Base-by-base conservation (phyloP, 2,113 vertebrate genomes). In the Struthidea cinerea region DNA sequence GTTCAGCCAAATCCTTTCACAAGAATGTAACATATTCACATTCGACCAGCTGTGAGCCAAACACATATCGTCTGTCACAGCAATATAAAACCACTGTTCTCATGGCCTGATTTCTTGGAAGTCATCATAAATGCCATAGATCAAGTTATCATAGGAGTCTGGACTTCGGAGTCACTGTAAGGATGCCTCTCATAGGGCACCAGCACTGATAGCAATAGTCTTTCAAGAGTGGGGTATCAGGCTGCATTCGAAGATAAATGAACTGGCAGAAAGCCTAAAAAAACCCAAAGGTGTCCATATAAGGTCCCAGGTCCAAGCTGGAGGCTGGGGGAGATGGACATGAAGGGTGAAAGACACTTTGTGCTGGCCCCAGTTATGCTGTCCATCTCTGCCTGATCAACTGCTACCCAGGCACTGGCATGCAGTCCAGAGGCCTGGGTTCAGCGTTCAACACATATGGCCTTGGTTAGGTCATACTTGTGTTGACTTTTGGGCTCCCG, bases 1-100 rank as follows among this genome's bases (percentile, higher is more conserved):
- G 37, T 77, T 90, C 46, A 32, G 78, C 70, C 87, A 95, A 57
- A 68, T 65, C 87, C 49, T 87, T 89, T 73, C 49, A 65, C 79
- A 93, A 71, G 57, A 75, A 85, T 1, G 3, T 49, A 71, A 56
- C 5, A 2, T 56, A 53, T 33, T 82, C 57, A 60, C 65, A 64
- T 60, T 75, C 2, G 7, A 87, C 61, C 84, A 93, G 74, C 84
- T 87, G 81, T 69, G 67, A 96, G 50, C 82, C 88, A 91, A 94
- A 95, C 57, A 71, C 85, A 57, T 73, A 79, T 57, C 92, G 94
- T 73, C 87, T 91, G 78, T 60, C 74, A 37, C 57, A 91, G 78
- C 87, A 95, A 76, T 73, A 88, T 81, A 65, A 95, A 94, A 76
- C 82, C 53, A 69, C 84, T 53, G 18, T 76, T 94, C 67, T 91